Evolutionary conservation across 2,797 vertebrate species (phyloP).

Genomic region (Tadarida brasiliensis): DNA sequence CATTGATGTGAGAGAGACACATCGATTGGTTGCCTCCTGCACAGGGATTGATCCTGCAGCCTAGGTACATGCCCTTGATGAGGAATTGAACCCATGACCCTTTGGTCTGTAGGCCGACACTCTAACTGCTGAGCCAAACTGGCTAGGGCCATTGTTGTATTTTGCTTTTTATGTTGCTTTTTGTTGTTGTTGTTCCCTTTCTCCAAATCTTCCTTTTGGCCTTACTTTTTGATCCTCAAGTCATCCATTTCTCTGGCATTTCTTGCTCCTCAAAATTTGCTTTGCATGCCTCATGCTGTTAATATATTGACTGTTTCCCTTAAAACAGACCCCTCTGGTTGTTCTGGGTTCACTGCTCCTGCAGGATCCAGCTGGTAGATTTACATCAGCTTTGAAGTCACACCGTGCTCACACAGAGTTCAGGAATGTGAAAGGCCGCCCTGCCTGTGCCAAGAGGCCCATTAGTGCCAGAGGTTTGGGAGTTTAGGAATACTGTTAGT

Average conservation of each 20-base stretch:
- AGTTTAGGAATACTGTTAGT: constrained; percentile 11
- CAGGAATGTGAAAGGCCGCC: background rate
- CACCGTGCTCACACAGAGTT: background rate
- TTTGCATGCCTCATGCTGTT: background rate
- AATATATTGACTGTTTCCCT: background rate
- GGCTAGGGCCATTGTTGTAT: background rate
- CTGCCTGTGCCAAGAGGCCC: background rate
- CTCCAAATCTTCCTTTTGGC: background rate
- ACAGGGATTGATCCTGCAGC: no score
- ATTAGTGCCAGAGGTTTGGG: background rate
- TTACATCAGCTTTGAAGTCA: background rate
- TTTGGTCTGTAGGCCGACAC: no score
- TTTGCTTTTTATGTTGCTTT: background rate
- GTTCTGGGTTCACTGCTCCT: background rate
- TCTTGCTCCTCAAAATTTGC: constrained; percentile 46
- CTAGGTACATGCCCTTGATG: no score
- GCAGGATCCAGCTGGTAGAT: background rate
- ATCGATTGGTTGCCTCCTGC: no score
- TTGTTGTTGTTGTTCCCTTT: background rate
- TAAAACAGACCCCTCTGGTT: background rate
- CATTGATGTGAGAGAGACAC: no score
- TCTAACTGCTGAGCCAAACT: no score
- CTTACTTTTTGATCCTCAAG: constrained; percentile 8
- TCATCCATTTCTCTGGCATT: constrained; percentile 13
- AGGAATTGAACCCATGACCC: no score